Evolutionary conservation across 2,113 vertebrate species (phyloP).

Genomic region (Gasterosteus nipponicus): DNA sequence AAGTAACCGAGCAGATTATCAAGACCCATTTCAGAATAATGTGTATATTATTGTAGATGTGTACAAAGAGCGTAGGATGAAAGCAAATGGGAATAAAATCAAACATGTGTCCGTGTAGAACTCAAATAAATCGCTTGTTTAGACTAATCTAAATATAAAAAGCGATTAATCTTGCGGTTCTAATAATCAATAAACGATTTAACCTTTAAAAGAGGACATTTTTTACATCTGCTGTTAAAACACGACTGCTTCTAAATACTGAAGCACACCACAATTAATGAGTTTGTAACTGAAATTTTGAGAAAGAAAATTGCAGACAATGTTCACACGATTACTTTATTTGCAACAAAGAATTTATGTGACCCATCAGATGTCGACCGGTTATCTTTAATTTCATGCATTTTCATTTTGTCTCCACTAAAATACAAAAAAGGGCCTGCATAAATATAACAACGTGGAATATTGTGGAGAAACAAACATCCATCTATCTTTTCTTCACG

Average conservation of each 20-base stretch:
- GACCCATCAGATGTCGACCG: neutral
- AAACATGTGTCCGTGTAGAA: neutral
- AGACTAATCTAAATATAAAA: neutral
- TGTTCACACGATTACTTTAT: constrained; percentile 44
- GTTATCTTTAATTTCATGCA: constrained; percentile 18
- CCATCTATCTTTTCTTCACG: constrained; percentile 85
- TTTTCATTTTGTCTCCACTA: constrained; percentile 5
- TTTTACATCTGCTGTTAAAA: constrained; percentile 6
- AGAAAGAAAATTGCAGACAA: neutral
- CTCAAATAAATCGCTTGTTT: neutral
- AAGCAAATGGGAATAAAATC: neutral
- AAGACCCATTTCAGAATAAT: neutral
- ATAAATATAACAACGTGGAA: constrained; percentile 66
- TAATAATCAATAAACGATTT: too few species aligned
- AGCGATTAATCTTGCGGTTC: neutral
- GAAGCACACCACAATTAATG: neutral
- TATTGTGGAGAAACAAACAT: constrained; percentile 30
- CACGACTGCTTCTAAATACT: neutral
- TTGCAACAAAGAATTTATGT: constrained; percentile 47
- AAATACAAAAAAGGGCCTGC: constrained; percentile 31
- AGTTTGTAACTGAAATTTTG: neutral
- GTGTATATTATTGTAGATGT: neutral
- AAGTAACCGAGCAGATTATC: neutral
- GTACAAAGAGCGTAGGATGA: neutral
- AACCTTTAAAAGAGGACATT: too few species aligned